phyloP scores from a whole-genome alignment of 2,888 invertebrate species.

The Podotricha telesiphe region DNA sequence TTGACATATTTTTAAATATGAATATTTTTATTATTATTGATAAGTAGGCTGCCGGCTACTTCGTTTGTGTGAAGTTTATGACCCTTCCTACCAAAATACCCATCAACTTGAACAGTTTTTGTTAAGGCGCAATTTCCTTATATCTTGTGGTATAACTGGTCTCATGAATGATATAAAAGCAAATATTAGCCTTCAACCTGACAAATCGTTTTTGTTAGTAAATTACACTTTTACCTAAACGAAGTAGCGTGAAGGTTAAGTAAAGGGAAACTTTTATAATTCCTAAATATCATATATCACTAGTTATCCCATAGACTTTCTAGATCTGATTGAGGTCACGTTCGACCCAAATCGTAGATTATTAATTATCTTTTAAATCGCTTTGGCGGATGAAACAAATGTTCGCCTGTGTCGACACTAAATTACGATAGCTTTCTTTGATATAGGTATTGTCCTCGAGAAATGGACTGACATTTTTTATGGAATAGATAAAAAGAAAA shows the following conservation, averaged over 20 bases:
- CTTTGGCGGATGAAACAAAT: slow-evolving; percentile 53
- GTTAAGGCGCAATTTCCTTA: too few relatives aligned
- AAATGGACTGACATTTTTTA: slow-evolving; percentile 23
- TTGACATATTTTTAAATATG: too few relatives aligned
- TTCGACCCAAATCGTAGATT: slow-evolving; percentile 61
- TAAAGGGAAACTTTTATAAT: neutral
- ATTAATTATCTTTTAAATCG: slow-evolving; percentile 71
- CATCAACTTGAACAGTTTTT: too few relatives aligned
- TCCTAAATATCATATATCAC: neutral
- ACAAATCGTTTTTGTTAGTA: neutral
- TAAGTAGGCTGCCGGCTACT: too few relatives aligned
- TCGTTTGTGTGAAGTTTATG: too few relatives aligned
- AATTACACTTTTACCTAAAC: too few relatives aligned
- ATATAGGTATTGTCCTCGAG: slow-evolving; percentile 31
- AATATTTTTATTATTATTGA: too few relatives aligned
- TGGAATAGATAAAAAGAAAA: neutral
- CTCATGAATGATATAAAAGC: neutral
- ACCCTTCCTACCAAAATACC: too few relatives aligned
- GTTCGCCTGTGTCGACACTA: slow-evolving; percentile 41
- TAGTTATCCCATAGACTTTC: slow-evolving; percentile 4
- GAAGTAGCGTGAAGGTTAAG: neutral
- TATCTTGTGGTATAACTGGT: too few relatives aligned
- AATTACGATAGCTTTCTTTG: slow-evolving; percentile 35
- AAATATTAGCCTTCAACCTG: neutral
- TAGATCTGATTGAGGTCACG: slow-evolving; percentile 27